These are phyloP conservation scores for Junonia oenone DNA, from an alignment of 2,888 invertebrate genomes.

Conservation along the genomic window DNA sequence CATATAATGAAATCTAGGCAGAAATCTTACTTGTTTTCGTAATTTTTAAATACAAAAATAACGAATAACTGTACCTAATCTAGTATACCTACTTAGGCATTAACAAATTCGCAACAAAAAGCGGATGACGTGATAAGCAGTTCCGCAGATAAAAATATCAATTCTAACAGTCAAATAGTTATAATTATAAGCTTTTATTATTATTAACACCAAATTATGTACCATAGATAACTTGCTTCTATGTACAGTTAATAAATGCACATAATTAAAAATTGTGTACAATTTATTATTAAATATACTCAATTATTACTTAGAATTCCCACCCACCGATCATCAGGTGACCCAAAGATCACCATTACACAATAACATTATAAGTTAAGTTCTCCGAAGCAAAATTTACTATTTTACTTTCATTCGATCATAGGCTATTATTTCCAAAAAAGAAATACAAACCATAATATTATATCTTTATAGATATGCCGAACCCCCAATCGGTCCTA, in stretches of 20 bases:
- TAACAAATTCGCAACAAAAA: constrained; percentile 10
- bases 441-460: background rate
- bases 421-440: background rate
- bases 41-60: background rate
- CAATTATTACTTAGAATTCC: too few relatives aligned
- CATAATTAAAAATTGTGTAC: too few relatives aligned
- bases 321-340: too few relatives aligned
- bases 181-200: background rate
- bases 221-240: too few relatives aligned
- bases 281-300: too few relatives aligned
- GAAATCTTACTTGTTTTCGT: background rate
- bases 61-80: background rate
- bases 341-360: too few relatives aligned
- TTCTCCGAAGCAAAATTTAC: too few relatives aligned
- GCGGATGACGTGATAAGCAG: constrained; percentile 26
- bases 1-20: background rate
- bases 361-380: too few relatives aligned
- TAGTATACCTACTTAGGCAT: background rate
- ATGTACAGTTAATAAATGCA: too few relatives aligned
- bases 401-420: too few relatives aligned
- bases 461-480: constrained; percentile 50
- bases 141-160: constrained; percentile 17
- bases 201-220: too few relatives aligned
- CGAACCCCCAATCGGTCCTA: constrained; percentile 67
- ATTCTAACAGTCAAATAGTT: background rate